Base-by-base conservation (phyloP, 2,888 invertebrate species). In the Synergus japonicus region DNA sequence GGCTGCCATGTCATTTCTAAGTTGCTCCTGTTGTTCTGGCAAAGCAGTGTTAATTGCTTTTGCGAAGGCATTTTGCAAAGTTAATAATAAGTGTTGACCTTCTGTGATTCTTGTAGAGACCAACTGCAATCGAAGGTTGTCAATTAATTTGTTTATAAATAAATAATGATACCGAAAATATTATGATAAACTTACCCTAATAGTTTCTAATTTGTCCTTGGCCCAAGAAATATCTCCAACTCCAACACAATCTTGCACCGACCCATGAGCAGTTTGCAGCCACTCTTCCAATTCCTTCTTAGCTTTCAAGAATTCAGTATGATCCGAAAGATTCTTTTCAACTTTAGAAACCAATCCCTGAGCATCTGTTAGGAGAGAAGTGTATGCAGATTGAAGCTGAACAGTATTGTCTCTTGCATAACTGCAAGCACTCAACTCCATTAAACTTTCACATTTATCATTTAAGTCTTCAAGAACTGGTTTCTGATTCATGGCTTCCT, bases 241-340 rank as follows among this genome's bases (percentile, higher is more conserved):
- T 63, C 96, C 96, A 79, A 95, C 94, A 86, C 97, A 98, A 84
- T 96, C 96, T 88, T 96, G 96, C 0, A 98, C 95, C 5, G 96
- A 95, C 46, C 96, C 96, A 86, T 96, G 96, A 44, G 97, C 97
- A 58, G 95, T 94, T 79, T 95, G 95, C 43, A 98, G 93, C 98
- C 98, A 98, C 81, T 95, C 94, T 84, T 97, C 96, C 86, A 98
- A 94, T 87, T 97, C 96, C 81, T 95, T 94, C 89, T 97, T 97
- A 22, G 97, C 97, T 87, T 97, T 97, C 9, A 97, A 94, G 91
- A 98, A 98, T 90, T 98, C 97, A 0, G 97, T 97, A 89, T 98
- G 97, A 91, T 98, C 98, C 0, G 97, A 96, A 0, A 98, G 93
- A 91, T 97, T 97, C 93, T 97, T 97, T 90, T 98, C 97, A 13